These are phyloP conservation scores for Enhydra lutris DNA, from an alignment of 2,113 vertebrate species.

Conservation along the genomic window DNA sequence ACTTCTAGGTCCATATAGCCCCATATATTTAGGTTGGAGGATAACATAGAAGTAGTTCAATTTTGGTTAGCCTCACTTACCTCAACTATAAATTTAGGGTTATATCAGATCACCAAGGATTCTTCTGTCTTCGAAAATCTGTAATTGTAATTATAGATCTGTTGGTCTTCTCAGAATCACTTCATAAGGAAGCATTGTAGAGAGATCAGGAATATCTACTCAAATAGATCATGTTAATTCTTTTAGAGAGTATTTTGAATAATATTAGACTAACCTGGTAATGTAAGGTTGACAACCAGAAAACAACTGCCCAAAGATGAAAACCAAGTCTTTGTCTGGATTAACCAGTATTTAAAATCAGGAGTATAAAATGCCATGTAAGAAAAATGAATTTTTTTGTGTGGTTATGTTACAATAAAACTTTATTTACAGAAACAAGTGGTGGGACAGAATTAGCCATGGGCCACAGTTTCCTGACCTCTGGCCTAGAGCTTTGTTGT, in stretches of 20 bases:
- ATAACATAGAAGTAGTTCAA: background rate
- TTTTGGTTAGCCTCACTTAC: background rate
- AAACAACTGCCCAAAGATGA: background rate
- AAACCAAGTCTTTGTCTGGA: background rate
- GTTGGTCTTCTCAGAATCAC: background rate
- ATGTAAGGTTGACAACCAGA: background rate
- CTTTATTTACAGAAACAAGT: background rate
- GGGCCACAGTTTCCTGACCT: background rate
- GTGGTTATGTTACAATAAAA: background rate
- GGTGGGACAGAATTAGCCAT: background rate
- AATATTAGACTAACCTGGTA: background rate
- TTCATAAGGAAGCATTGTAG: background rate
- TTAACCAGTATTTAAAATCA: slow-evolving; percentile 27
- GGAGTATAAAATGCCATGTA: background rate
- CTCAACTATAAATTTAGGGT: background rate
- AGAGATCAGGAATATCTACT: background rate
- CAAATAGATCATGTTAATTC: background rate
- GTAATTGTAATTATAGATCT: background rate
- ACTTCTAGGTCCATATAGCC: background rate
- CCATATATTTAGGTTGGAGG: background rate
- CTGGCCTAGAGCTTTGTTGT: background rate
- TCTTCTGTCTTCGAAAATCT: background rate
- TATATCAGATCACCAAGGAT: background rate
- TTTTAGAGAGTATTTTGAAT: background rate
- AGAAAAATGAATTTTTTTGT: background rate